Percentiles rank a stretch among this genome's conserved stretches.
These are phyloP conservation scores for Microctenopoma stevenorrisi DNA, from an alignment of 2,797 vertebrate species.

Conservation along the genomic window DNA sequence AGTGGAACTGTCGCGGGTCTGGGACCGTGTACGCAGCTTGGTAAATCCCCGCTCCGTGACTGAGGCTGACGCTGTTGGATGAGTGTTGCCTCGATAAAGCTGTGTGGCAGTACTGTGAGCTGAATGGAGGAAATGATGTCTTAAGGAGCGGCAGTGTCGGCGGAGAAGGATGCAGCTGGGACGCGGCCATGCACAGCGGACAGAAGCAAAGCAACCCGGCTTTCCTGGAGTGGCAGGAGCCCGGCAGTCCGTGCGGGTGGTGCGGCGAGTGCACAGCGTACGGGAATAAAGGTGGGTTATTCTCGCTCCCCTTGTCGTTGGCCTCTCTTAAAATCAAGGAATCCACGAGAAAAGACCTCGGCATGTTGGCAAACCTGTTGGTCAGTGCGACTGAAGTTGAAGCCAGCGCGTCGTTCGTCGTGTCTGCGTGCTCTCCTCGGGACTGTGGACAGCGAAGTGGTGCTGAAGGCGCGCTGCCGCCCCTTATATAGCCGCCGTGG, in stretches of 20 bases:
- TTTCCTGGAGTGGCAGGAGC: conserved; percentile 96
- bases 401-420: conserved; percentile 40
- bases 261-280: conserved; percentile 94
- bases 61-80: conserved; percentile 86
- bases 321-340: conserved; percentile 96
- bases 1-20: conserved; percentile 96
- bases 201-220: conserved; percentile 97
- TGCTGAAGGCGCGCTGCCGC: conserved; percentile 90
- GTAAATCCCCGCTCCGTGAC: conserved; percentile 91
- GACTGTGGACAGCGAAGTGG: conserved; percentile 93
- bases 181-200: conserved; percentile 93
- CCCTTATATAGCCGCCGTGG: conserved; percentile 90
- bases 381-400: conserved; percentile 50
- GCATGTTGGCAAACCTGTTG: conserved; percentile 84
- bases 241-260: conserved; percentile 90
- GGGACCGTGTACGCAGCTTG: conserved; percentile 92
- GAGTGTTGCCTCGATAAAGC: conserved; percentile 91
- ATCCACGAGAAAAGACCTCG: conserved; percentile 97
- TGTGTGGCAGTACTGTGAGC: conserved; percentile 93
- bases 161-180: conserved; percentile 93
- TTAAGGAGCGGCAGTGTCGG: conserved; percentile 93
- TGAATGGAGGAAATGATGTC: conserved; percentile 93
- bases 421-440: conserved; percentile 63
- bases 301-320: conserved; percentile 88
- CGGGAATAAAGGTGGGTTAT: conserved; percentile 90